Evolutionary conservation across 2,888 invertebrate species (phyloP).

Genomic region (Helobdella robusta): DNA sequence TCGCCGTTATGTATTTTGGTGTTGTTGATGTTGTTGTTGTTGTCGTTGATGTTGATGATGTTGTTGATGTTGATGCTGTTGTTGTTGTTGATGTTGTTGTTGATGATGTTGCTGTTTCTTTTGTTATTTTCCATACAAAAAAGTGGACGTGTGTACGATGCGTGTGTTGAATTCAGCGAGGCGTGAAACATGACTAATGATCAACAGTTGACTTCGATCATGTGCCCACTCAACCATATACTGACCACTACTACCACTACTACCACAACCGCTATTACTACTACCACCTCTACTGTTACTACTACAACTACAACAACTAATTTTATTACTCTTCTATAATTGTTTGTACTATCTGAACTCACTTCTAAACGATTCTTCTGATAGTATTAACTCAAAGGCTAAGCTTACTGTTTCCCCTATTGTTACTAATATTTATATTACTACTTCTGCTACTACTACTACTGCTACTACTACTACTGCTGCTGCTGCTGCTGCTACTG

Average conservation of each 20-base stretch:
- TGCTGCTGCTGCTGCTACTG: not conserved
- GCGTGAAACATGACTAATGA: conserved; percentile 28
- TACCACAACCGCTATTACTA: not conserved
- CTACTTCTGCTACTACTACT: no score
- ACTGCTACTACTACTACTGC: not conserved
- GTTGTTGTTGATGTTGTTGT: no score
- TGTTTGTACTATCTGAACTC: not conserved
- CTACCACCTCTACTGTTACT: not conserved
- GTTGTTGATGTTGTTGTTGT: no score
- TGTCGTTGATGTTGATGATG: no score
- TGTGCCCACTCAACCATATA: conserved; percentile 12
- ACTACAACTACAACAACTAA: not conserved
- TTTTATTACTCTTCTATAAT: not conserved
- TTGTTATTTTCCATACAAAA: no score
- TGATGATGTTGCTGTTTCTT: no score
- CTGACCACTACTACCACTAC: not conserved
- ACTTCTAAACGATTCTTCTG: not conserved
- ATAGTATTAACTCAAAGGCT: not conserved
- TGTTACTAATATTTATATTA: no score
- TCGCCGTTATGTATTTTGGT: no score
- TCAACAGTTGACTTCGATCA: conserved; percentile 26
- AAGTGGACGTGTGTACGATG: not conserved
- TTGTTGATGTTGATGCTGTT: no score
- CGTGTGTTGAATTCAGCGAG: conserved; percentile 12
- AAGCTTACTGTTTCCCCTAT: not conserved